Conservation (phyloP, 2,888 invertebrate genomes). For the Operophtera brumata region DNA sequence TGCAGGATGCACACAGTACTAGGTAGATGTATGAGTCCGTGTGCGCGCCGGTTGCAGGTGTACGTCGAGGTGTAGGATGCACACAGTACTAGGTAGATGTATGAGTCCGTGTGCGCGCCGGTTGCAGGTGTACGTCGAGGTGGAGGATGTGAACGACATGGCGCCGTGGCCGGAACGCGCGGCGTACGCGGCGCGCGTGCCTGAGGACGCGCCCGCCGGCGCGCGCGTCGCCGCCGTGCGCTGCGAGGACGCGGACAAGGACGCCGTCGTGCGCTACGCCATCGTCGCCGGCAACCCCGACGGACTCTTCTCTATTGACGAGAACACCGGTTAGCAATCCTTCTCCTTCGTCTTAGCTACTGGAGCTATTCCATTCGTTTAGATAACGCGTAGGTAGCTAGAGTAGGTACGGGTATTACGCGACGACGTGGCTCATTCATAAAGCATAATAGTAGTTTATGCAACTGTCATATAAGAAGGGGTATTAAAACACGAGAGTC, state of each 20-base stretch:
- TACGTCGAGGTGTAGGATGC: too few species aligned
- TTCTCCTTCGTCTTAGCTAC: neutral
- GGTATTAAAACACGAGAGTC: too few species aligned
- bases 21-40: too few species aligned
- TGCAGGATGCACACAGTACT: too few species aligned
- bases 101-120: conserved; percentile 43
- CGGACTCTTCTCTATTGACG: conserved; percentile 93
- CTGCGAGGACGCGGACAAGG: conserved; percentile 92
- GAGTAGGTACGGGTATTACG: too few species aligned
- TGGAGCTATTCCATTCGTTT: too few species aligned
- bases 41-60: too few species aligned
- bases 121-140: conserved; percentile 78
- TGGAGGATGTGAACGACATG: conserved; percentile 97
- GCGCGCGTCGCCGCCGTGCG: conserved; percentile 87
- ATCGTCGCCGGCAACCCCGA: conserved; percentile 96
- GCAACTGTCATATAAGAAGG: too few species aligned
- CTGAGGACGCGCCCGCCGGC: conserved; percentile 86
- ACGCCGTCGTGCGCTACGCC: conserved; percentile 87
- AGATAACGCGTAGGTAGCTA: too few species aligned
- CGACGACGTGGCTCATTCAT: too few species aligned
- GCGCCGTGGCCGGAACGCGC: conserved; percentile 93
- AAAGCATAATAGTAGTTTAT: too few species aligned
- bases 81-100: too few species aligned
- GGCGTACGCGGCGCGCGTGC: conserved; percentile 89
- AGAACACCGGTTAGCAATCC: conserved; percentile 83